A percentile compares a stretch with the other conserved stretches of the same genome.
Evolutionary conservation across 2,797 vertebrate species (phyloP).

Genomic region (Etheostoma nigrum): DNA sequence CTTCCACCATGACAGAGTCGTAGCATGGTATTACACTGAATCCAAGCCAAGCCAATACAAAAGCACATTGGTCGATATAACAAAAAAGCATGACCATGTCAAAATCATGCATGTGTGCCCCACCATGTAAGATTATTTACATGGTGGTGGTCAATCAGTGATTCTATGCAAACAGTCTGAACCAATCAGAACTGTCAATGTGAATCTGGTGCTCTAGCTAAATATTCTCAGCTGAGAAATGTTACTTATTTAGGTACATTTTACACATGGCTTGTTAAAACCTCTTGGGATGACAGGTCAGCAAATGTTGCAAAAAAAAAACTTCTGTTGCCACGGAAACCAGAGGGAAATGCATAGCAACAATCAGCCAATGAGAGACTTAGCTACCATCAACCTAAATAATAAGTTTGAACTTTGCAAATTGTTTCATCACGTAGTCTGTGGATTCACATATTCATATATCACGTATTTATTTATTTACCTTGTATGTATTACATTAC

Average conservation of each 20-base stretch:
- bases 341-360: conserved; percentile 18
- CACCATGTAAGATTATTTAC: too few relatives aligned
- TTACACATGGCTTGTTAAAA: conserved; percentile 44
- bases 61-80: background rate
- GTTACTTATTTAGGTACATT: conserved; percentile 36
- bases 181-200: background rate
- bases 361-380: background rate
- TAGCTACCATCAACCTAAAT: background rate
- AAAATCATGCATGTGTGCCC: background rate
- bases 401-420: background rate
- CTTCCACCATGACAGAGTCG: background rate
- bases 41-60: background rate
- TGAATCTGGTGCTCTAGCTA: conserved; percentile 5
- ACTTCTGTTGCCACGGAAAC: conserved; percentile 14
- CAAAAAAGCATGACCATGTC: background rate
- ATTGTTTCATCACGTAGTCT: too few relatives aligned
- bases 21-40: background rate
- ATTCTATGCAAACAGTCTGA: conserved; percentile 2
- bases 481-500: background rate
- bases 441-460: background rate
- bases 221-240: conserved; percentile 33
- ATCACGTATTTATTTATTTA: background rate
- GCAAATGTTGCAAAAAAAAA: conserved; percentile 17
- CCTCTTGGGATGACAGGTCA: conserved; percentile 23
- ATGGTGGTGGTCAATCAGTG: background rate